Percentiles rank a stretch among this genome's conserved stretches.
Evolutionary conservation across 2,888 invertebrate genomes (phyloP).

Genomic region (Tetramorium bicarinatum): DNA sequence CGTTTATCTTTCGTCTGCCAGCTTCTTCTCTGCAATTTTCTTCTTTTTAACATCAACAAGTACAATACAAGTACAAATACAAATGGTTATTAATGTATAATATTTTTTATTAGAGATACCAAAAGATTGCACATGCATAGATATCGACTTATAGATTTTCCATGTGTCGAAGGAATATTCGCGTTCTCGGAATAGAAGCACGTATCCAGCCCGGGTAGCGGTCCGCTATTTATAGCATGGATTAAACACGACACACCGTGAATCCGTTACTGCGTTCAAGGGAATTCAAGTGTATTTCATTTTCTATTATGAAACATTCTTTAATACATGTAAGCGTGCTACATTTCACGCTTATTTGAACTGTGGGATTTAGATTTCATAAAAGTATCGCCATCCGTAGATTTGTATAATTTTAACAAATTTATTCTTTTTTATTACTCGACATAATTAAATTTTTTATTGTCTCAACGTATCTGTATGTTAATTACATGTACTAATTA

Average conservation of each 20-base stretch:
- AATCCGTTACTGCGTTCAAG: slow-evolving; percentile 39
- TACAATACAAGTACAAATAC: too few species aligned
- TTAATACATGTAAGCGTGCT: slow-evolving; percentile 1
- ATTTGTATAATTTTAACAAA: slow-evolving; percentile 18
- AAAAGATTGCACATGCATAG: background rate
- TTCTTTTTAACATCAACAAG: background rate
- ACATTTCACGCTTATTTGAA: slow-evolving; percentile 24
- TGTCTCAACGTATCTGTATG: background rate
- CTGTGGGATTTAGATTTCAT: background rate
- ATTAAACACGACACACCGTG: slow-evolving; percentile 65
- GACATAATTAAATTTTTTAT: background rate
- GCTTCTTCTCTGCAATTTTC: background rate
- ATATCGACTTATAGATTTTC: slow-evolving; percentile 49
- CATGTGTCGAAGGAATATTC: slow-evolving; percentile 66
- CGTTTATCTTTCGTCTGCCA: background rate
- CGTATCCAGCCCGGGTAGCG: slow-evolving; percentile 44
- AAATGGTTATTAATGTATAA: background rate
- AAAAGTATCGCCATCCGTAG: background rate
- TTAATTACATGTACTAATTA: background rate
- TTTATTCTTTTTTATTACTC: background rate
- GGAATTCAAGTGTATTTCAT: slow-evolving; percentile 34
- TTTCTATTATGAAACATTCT: slow-evolving; percentile 34
- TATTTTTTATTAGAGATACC: background rate
- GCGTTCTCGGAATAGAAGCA: slow-evolving; percentile 63
- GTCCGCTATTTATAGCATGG: slow-evolving; percentile 67